Evolutionary conservation across 2,797 vertebrate genomes (phyloP), one percentile per base, ranked within the genome.

Genomic region (Heterohyrax brucei): DNA sequence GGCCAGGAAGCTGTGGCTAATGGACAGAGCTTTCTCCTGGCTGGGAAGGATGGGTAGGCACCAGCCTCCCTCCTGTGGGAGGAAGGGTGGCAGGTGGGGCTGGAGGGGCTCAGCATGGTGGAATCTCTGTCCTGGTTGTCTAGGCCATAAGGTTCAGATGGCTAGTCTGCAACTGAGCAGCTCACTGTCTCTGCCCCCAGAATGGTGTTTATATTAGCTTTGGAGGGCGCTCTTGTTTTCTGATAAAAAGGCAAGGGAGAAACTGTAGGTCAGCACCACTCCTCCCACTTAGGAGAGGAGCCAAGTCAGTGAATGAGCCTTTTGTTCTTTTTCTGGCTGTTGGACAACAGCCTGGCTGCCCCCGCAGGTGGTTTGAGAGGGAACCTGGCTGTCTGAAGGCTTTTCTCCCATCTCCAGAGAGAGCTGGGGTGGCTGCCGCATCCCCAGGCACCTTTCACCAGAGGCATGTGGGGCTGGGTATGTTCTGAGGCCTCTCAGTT

Each of bases 261-360:
- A 95, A 70, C 56, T 81, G 92, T 94, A 96, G 91, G 89, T 76
- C 93, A 83, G 4, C 72, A 59, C 85, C 24, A 64, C 39, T 68
- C 85, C 8, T 61, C 86, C 48, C 59, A 4, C 19, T 78, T 76
- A 79, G 92, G 82, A 97, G 92, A 90, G 95, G 80, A 87, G 68
- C 95, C 86, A 16, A 94, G 79, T 84, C 81, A 33, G 76, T 96
- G 96, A 98, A 96, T 94, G 76, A 93, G 80, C 62, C 91, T 80
- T 95, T 94, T 97, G 96, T 97, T 97, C 83, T 83, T 87, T 56
- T 83, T 82, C 87, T 94, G 92, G 93, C 95, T 79, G 72, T 30
- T 61, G 59, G 59, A 93, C 78, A 73, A 48, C 33, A 80, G 56
- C 50, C 75, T 66, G 53, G 28, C 78, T 66, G 70, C 46, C 44